phyloP scores from a whole-genome alignment of 2,113 vertebrate genomes.

The Odontophorus gujanensis region DNA sequence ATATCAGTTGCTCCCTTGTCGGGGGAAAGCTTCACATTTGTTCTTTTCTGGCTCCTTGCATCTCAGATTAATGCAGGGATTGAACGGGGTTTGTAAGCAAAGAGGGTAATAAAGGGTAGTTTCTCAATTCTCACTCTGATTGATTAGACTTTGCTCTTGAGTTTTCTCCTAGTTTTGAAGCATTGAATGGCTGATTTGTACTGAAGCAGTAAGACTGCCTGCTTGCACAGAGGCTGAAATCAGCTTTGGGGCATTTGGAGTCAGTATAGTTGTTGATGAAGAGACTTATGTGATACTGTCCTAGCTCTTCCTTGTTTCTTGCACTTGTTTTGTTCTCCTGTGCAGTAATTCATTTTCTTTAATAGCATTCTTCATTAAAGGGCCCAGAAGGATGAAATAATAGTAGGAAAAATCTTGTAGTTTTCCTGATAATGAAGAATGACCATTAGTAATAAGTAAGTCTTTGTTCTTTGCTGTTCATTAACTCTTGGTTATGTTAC shows the following conservation, averaged over 20 bases:
- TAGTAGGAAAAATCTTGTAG: not conserved
- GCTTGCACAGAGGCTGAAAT: not conserved
- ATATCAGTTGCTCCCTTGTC: not conserved
- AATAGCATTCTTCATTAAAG: not conserved
- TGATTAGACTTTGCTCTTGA: not conserved
- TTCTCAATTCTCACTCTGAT: not conserved
- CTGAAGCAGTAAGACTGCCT: not conserved
- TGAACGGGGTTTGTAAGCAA: not conserved
- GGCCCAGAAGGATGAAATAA: not conserved
- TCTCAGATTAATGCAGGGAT: not conserved
- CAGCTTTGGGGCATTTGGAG: not conserved
- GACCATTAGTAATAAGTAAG: not conserved
- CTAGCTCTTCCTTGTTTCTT: not conserved
- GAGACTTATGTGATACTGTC: not conserved
- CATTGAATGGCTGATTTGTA: not conserved
- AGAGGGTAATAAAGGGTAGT: not conserved
- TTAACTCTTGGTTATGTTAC: not conserved
- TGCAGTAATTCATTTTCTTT: not conserved
- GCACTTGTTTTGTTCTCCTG: not conserved
- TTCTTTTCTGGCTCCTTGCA: not conserved
- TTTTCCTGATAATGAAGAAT: not conserved
- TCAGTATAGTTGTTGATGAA: not conserved
- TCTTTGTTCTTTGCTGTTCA: not conserved
- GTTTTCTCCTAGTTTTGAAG: not conserved
- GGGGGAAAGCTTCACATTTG: not conserved